Conservation (phyloP, 2,113 vertebrate genomes). For the Chaetops frenatus region DNA sequence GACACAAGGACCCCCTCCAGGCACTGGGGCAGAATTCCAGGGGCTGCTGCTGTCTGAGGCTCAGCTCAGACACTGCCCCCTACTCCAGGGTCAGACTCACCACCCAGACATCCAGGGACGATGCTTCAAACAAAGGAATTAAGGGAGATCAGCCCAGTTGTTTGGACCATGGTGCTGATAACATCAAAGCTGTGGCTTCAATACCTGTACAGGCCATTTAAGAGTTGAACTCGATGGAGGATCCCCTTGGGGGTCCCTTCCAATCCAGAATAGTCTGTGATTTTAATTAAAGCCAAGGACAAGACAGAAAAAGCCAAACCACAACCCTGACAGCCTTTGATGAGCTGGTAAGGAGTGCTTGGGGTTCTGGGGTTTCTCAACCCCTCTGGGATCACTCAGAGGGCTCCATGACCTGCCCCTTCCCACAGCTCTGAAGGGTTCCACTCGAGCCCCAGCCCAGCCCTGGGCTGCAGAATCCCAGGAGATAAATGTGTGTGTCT, state of each 20-base stretch:
- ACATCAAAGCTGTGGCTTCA: neutral
- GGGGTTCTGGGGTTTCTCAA: neutral
- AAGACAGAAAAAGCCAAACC: neutral
- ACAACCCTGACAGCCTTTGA: neutral
- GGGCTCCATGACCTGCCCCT: neutral
- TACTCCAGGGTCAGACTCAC: neutral
- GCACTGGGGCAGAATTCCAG: neutral
- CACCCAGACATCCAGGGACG: neutral
- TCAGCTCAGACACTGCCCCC: neutral
- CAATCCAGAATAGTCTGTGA: neutral
- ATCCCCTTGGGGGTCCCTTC: too few relatives aligned
- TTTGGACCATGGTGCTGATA: neutral
- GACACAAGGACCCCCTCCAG: neutral
- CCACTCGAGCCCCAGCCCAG: neutral
- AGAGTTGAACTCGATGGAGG: fast-evolving
- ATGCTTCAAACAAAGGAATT: neutral
- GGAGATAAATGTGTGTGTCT: neutral
- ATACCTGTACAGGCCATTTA: neutral
- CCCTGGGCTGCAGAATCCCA: neutral
- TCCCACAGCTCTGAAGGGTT: neutral
- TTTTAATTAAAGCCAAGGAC: neutral
- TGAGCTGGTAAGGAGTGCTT: neutral
- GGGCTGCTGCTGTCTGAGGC: neutral
- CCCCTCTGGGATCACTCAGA: neutral
- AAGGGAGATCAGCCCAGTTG: neutral